A percentile compares a stretch with the other conserved stretches of the same genome.
These are phyloP conservation scores for Champsocephalus esox DNA, from an alignment of 2,797 vertebrate species.

Conservation along the genomic window DNA sequence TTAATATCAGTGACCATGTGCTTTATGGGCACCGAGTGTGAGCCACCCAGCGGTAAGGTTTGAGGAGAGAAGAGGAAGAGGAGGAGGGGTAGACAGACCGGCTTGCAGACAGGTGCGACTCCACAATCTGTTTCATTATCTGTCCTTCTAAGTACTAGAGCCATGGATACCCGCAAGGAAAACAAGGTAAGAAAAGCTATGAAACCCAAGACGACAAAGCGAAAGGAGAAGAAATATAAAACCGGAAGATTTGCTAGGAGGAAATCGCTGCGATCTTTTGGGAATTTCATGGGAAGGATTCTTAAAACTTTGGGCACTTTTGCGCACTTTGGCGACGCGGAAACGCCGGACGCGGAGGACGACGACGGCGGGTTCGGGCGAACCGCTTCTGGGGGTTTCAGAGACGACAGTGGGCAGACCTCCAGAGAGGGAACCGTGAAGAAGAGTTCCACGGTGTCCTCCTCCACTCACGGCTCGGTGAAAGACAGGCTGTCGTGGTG, in stretches of 20 bases:
- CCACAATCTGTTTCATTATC: constrained; percentile 50
- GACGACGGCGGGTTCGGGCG: constrained; percentile 88
- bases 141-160: constrained; percentile 35
- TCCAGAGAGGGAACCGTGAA: constrained; percentile 58
- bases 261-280: constrained; percentile 83
- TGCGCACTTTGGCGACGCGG: constrained; percentile 82
- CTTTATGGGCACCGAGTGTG: constrained; percentile 66
- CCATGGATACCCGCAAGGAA: constrained; percentile 82
- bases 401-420: constrained; percentile 50
- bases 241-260: constrained; percentile 74
- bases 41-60: constrained; percentile 64
- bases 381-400: constrained; percentile 58
- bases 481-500: constrained; percentile 80
- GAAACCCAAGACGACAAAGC: constrained; percentile 75
- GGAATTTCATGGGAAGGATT: constrained; percentile 86
- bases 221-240: constrained; percentile 80
- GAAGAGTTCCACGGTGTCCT: constrained; percentile 64
- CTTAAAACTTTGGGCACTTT: constrained; percentile 89
- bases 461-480: constrained; percentile 69
- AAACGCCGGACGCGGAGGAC: constrained; percentile 75
- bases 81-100: constrained; percentile 59
- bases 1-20: constrained; percentile 57
- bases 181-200: constrained; percentile 73
- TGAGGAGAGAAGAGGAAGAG: constrained; percentile 53
- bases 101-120: constrained; percentile 79